Percentiles rank a stretch among this genome's conserved stretches.
Conservation (phyloP, 2,888 invertebrate species). For the Poecilus cupreus region DNA sequence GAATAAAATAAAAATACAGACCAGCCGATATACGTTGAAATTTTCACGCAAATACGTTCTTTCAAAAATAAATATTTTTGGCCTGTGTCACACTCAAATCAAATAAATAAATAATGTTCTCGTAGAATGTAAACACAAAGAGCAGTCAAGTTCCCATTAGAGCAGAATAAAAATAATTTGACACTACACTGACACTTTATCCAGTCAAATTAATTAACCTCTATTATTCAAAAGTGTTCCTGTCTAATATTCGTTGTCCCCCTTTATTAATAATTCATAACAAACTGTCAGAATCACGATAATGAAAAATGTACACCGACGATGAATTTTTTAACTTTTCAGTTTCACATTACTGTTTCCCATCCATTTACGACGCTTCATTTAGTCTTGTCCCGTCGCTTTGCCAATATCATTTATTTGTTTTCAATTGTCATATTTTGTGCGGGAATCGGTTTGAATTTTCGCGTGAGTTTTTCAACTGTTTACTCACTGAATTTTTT, state of each 20-base stretch:
- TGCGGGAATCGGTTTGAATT: not conserved
- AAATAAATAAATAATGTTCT: too few relatives aligned
- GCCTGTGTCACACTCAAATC: too few relatives aligned
- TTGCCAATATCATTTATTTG: conserved; percentile 7
- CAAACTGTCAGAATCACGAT: conserved; percentile 3
- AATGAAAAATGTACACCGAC: conserved; percentile 16
- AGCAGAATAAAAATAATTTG: not conserved
- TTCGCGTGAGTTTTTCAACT: not conserved
- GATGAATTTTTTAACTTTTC: not conserved
- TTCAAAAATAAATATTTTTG: too few relatives aligned
- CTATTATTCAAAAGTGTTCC: not conserved
- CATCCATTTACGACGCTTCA: not conserved
- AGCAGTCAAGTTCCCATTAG: not conserved
- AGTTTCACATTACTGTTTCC: not conserved
- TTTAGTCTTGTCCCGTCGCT: not conserved
- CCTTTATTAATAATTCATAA: conserved; percentile 17
- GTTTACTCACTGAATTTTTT: not conserved
- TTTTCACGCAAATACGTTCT: too few relatives aligned
- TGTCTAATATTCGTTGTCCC: not conserved
- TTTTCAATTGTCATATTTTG: not conserved
- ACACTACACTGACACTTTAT: not conserved
- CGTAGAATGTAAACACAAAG: too few relatives aligned
- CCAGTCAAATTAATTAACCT: not conserved
- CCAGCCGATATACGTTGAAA: too few relatives aligned
- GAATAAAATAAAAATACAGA: too few relatives aligned